Evolutionary conservation across 2,888 invertebrate species (phyloP).

Genomic region (Lycaena phlaeas): DNA sequence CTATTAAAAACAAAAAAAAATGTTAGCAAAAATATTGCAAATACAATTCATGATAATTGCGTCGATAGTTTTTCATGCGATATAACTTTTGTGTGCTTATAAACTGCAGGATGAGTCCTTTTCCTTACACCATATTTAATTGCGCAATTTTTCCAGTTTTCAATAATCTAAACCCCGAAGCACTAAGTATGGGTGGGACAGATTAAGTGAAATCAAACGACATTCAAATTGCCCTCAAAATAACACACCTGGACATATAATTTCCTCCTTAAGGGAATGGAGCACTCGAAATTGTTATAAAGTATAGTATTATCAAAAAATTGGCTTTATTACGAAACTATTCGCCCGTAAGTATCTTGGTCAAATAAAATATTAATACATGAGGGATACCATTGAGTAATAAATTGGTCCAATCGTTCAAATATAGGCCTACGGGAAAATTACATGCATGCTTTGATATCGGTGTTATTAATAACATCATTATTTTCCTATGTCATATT

Average conservation of each 20-base stretch:
- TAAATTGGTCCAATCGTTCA: conserved; percentile 57
- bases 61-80: too few relatives aligned
- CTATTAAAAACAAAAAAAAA: too few relatives aligned
- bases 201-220: conserved; percentile 60
- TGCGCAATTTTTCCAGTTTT: background rate
- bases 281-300: conserved; percentile 38
- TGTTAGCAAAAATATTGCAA: too few relatives aligned
- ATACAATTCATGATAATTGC: too few relatives aligned
- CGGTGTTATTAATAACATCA: background rate
- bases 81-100: too few relatives aligned
- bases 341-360: conserved; percentile 59
- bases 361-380: conserved; percentile 64
- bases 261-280: conserved; percentile 47
- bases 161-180: background rate
- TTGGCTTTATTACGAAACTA: conserved; percentile 67
- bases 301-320: conserved; percentile 60
- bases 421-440: conserved; percentile 24
- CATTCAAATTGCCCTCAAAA: conserved; percentile 54
- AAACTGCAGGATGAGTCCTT: too few relatives aligned
- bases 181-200: conserved; percentile 32
- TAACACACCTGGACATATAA: conserved; percentile 51
- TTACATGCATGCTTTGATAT: background rate
- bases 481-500: background rate
- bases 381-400: conserved; percentile 45
- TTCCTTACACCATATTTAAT: too few relatives aligned